These are phyloP conservation scores for Antheraea pernyi DNA, from an alignment of 1,140 invertebrate species.

Conservation along the genomic window DNA sequence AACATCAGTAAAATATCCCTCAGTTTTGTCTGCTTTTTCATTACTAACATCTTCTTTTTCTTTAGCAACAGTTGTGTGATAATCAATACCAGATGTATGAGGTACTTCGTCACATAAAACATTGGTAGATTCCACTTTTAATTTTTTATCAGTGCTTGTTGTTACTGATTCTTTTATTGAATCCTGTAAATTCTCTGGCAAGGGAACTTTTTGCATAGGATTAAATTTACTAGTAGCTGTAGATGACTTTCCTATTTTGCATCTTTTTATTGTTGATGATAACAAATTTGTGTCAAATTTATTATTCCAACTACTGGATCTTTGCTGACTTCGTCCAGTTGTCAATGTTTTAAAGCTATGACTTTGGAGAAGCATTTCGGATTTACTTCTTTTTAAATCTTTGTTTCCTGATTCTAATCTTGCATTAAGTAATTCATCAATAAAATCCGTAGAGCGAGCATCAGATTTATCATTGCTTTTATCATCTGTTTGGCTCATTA, in stretches of 20 bases:
- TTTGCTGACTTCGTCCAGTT: conserved; percentile 79
- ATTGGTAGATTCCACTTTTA: conserved; percentile 45
- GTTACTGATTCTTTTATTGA: conserved; percentile 52
- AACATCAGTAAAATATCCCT: conserved; percentile 69
- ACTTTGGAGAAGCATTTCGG: conserved; percentile 80
- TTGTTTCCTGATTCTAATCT: conserved; percentile 73
- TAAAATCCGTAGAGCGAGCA: conserved; percentile 80
- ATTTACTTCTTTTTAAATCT: conserved; percentile 83
- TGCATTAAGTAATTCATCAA: conserved; percentile 82
- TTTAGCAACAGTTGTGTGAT: conserved; percentile 59
- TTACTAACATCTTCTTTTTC: conserved; percentile 55
- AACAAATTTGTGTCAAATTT: conserved; percentile 82
- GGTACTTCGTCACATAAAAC: conserved; percentile 54
- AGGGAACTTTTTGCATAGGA: conserved; percentile 52
- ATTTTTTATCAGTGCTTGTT: conserved; percentile 53
- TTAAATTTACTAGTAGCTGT: conserved; percentile 70
- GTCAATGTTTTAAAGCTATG: conserved; percentile 74
- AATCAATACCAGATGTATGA: conserved; percentile 65
- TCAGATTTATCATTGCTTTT: conserved; percentile 74
- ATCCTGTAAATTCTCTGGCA: conserved; percentile 55
- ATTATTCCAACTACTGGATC: conserved; percentile 85
- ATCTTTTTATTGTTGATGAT: conserved; percentile 82
- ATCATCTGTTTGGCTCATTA: conserved; percentile 76
- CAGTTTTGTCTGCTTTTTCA: conserved; percentile 65
- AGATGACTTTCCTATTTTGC: conserved; percentile 80